A percentile compares a stretch with the other conserved stretches of the same genome.
phyloP scores from a whole-genome alignment of 2,888 invertebrate species.

The Acanthosepion esculentum region DNA sequence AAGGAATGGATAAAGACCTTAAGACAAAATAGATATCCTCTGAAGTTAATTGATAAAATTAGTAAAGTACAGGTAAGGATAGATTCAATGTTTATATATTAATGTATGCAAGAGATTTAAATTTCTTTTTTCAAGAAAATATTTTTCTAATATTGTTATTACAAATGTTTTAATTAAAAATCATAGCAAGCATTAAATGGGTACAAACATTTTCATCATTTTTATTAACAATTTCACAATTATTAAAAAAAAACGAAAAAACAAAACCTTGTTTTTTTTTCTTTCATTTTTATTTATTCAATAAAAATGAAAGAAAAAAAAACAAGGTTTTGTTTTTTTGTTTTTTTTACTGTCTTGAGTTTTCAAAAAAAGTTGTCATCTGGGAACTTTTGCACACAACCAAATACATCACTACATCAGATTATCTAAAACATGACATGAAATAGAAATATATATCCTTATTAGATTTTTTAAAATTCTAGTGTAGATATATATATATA shows the following conservation, averaged over 20 bases:
- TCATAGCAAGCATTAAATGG: no score
- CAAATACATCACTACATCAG: not conserved
- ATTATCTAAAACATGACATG: not conserved
- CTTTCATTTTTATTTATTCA: no score
- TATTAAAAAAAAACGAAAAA: no score
- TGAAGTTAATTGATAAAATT: not conserved
- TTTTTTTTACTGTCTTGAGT: no score
- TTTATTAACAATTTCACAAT: no score
- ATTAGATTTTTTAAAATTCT: not conserved
- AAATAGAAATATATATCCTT: not conserved
- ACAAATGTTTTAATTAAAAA: no score
- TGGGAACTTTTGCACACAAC: not conserved
- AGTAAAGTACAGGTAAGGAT: not conserved
- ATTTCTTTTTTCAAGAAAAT: not conserved
- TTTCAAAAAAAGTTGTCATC: not conserved
- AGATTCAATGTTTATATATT: not conserved
- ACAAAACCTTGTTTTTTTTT: no score
- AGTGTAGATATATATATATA: no score
- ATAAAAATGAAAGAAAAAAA: no score
- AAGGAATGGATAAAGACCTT: not conserved
- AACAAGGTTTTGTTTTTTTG: no score
- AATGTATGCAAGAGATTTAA: not conserved
- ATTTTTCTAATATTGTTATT: not conserved
- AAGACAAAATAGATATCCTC: not conserved
- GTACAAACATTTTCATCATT: no score